Percentiles rank a stretch among this genome's conserved stretches.
These are phyloP conservation scores for Ips nitidus DNA, from an alignment of 1,140 invertebrate species.

Conservation along the genomic window DNA sequence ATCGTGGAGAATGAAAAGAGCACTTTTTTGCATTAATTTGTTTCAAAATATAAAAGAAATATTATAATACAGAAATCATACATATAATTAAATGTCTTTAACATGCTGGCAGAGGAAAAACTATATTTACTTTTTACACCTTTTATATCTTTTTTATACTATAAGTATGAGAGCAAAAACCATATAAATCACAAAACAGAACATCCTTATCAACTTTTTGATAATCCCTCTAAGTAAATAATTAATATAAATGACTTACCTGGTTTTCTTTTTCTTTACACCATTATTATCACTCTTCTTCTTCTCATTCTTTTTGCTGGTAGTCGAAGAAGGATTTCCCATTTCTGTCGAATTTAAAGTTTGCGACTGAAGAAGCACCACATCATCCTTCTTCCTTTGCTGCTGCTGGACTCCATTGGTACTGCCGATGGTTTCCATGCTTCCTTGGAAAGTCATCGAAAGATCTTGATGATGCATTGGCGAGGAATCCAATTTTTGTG, in stretches of 20 bases:
- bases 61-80: too few relatives aligned
- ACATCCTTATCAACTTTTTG: neutral
- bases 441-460: slow-evolving; percentile 44
- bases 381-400: slow-evolving; percentile 55
- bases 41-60: too few relatives aligned
- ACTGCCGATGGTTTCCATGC: slow-evolving; percentile 49
- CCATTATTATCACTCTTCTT: slow-evolving; percentile 85
- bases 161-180: too few relatives aligned
- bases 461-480: slow-evolving; percentile 51
- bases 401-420: slow-evolving; percentile 52
- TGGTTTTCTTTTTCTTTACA: slow-evolving; percentile 92
- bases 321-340: slow-evolving; percentile 42
- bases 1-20: too few relatives aligned
- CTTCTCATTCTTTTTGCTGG: slow-evolving; percentile 61
- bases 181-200: too few relatives aligned
- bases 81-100: too few relatives aligned
- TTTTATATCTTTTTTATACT: too few relatives aligned
- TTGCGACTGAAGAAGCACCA: slow-evolving; percentile 55
- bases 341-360: slow-evolving; percentile 48
- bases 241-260: slow-evolving; percentile 57
- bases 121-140: too few relatives aligned
- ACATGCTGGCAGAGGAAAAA: too few relatives aligned
- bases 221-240: neutral
- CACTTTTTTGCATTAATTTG: too few relatives aligned
- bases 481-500: slow-evolving; percentile 47